Base-by-base conservation (phyloP, 2,888 invertebrate species). In the Volucella inflata region DNA sequence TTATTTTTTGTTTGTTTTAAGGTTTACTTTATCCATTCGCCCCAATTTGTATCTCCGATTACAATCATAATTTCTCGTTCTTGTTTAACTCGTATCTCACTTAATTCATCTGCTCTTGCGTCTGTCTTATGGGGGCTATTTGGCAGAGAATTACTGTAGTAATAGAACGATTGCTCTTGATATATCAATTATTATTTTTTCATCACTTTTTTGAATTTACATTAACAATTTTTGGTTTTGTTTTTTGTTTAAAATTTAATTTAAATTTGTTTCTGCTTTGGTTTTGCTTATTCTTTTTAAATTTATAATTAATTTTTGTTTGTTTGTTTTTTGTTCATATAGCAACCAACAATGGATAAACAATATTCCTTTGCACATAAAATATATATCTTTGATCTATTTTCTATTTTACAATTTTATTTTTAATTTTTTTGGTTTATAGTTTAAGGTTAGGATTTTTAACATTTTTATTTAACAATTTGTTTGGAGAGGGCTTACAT, bases 321-420 rank as follows among this genome's bases (percentile, higher is more conserved):
- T 70, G 8, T 40, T 42, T 30, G 55, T 59, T 67, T 38, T 70
- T 48, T 76, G 12, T 65, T 67, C 64, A 71, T 72, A 79, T 79
- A 71, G 72, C 79, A 72, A 79, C 72, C 79, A 72, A 79, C 71
- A 67, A 72, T 72, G 65, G 60, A 65, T 72, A 79, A 79, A 79
- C 72, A 79, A 79, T 79, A 79, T 72, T 79, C 51, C 68, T 72
- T 79, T 77, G 72, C 79, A 79, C 79, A 79, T 67, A 79, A 72
- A 79, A 78, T 71, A 78, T 64, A 71, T 78, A 50, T 16, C 21
- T 62, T 60, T 38, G 38, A 9, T 55, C 12, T 44, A 30, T 44
- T 70, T 62, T 77, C 46, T 71, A 55, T 59, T 65, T 59, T 78
- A 78, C 46, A 16, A 53, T 60, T 46, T 53, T 4, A 30, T 14